phyloP scores from a whole-genome alignment of 2,888 invertebrate species.

The Dysmachus trigonus region DNA sequence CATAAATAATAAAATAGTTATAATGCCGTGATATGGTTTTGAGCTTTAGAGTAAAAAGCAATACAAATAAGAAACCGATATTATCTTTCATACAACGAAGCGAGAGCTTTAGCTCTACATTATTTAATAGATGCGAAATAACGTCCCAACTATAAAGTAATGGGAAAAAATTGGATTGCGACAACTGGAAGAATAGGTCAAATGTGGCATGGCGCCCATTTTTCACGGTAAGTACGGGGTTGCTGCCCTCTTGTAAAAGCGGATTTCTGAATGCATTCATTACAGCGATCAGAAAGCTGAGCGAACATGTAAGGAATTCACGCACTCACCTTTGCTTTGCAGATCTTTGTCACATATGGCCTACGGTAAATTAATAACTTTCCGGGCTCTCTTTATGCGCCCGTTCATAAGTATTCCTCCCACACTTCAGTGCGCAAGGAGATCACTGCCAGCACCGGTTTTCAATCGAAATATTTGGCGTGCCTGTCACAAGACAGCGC shows the following conservation, averaged over 20 bases:
- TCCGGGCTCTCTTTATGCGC: not conserved
- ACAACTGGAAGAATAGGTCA: not conserved
- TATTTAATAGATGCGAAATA: not conserved
- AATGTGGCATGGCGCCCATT: not conserved
- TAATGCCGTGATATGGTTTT: not conserved
- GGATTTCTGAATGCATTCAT: conserved; percentile 7
- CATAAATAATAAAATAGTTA: no score
- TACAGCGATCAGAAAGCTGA: not conserved
- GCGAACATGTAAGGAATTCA: conserved; percentile 1
- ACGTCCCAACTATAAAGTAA: not conserved
- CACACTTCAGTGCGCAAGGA: conserved; percentile 33
- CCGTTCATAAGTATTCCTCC: conserved; percentile 8
- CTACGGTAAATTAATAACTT: conserved; percentile 31
- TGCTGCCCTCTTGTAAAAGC: not conserved
- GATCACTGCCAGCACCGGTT: conserved; percentile 13
- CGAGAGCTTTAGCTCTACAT: not conserved
- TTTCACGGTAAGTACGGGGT: not conserved
- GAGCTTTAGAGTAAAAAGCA: not conserved
- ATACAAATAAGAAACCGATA: no score
- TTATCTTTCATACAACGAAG: not conserved
- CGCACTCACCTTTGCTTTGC: not conserved
- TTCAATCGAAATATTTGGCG: not conserved
- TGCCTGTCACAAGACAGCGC: not conserved
- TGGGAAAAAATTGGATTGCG: not conserved
- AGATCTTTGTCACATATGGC: conserved; percentile 15